phyloP scores from a whole-genome alignment of 2,797 vertebrate genomes.

The Pseudocheirus occidentalis region DNA sequence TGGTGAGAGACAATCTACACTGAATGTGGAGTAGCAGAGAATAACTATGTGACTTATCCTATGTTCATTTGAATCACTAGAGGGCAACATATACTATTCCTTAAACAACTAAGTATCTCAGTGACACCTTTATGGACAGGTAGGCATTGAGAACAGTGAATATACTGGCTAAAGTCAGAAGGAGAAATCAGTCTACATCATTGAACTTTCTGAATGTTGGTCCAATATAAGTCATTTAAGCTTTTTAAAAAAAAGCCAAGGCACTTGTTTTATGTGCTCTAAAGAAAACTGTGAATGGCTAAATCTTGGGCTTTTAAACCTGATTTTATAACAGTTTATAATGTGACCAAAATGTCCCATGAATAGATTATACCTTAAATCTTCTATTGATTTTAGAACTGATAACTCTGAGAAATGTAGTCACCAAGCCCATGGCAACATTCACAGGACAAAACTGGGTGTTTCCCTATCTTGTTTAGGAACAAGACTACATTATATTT shows the following conservation, averaged over 20 bases:
- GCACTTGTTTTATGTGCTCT: background rate
- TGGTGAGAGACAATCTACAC: background rate
- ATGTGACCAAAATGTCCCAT: background rate
- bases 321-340: background rate
- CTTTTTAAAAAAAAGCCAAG: constrained; percentile 20
- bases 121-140: background rate
- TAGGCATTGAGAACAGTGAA: background rate
- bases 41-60: background rate
- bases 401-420: background rate
- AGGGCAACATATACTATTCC: constrained; percentile 73
- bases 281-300: background rate
- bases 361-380: background rate
- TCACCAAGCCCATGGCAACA: background rate
- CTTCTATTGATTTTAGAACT: background rate
- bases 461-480: background rate
- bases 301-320: background rate
- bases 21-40: background rate
- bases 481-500: background rate
- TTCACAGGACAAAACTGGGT: background rate
- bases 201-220: background rate
- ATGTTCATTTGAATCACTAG: constrained; percentile 69
- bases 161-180: background rate
- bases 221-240: background rate
- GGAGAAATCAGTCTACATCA: background rate
- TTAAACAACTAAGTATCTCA: constrained; percentile 12